These are phyloP conservation scores for Pedetes capensis DNA, from an alignment of 2,113 vertebrate species.

Conservation along the genomic window DNA sequence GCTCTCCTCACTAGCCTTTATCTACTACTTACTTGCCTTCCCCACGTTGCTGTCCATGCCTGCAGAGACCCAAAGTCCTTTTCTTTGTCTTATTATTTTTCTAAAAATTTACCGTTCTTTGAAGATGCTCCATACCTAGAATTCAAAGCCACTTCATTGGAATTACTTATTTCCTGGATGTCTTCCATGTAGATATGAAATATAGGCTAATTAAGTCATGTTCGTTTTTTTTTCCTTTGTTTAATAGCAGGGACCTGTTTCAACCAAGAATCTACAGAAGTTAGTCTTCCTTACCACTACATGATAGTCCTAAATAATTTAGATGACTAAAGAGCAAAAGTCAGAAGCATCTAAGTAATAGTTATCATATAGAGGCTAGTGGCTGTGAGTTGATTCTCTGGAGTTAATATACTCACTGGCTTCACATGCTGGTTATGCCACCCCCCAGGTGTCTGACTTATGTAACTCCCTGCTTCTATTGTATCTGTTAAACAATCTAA, in stretches of 20 bases:
- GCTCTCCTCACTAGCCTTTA: too few species aligned
- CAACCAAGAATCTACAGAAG: neutral
- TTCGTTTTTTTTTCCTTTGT: neutral
- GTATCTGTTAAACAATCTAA: neutral
- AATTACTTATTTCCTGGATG: neutral
- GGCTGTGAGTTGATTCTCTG: neutral
- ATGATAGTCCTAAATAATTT: neutral
- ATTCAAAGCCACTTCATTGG: neutral
- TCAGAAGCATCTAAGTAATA: neutral
- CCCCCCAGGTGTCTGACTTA: neutral
- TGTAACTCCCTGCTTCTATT: neutral
- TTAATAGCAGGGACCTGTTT: neutral
- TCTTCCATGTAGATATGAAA: neutral
- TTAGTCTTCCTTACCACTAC: neutral
- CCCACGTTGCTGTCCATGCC: neutral
- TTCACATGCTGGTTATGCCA: neutral
- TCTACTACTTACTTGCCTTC: neutral
- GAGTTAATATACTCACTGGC: neutral
- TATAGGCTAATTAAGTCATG: neutral
- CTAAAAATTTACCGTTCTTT: neutral
- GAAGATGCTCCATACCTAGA: neutral
- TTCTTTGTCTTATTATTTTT: neutral
- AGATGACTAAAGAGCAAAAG: neutral
- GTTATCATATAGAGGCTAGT: neutral
- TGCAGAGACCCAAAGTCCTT: neutral